Evolutionary conservation across 92 coral and sea anemone genomes (phyloP), one percentile per base, ranked within the genome.

Genomic region (Virgularia gustaviana): DNA sequence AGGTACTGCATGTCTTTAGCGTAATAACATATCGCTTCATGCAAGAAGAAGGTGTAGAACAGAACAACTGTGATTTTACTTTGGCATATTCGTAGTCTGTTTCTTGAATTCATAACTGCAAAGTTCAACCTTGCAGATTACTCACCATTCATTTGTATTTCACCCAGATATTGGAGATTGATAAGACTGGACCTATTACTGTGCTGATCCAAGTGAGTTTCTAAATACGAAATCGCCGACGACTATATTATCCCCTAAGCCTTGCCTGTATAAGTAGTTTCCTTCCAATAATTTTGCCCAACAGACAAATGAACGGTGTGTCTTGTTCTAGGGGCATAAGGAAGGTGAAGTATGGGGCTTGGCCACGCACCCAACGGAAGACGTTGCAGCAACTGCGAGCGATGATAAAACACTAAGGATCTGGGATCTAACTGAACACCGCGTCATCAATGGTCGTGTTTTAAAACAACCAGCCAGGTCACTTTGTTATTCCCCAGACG

Each of bases 321-420:
- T 25, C 43, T 6, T 24, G 23, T 57, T 20, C 23, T 29, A 91
- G 97, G 97, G 97, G 42, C 97, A 91, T 71, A 81, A 86, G 24
- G 97, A 91, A 23, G 97, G 97, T 13, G 97, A 91, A 49, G 73
- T 91, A 36, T 91, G 97, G 97, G 97, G 97, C 36, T 76, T 91
- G 39, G 96, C 97, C 28, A 84, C 90, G 42, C 97, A 91, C 72
- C 97, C 97, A 2, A 49, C 90, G 0, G 92, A 87, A 52, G 86
- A 89, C 22, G 16, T 86, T 51, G 83, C 91, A 63, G 96, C 97
- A 3, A 91, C 91, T 7, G 97, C 90, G 34, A 90, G 97, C 38
- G 97, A 91, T 65, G 97, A 91, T 81, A 86, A 83, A 76, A 89
- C 96, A 5, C 85, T 85, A 24, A 86, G 97, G 49, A 87, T 91